Evolutionary conservation across 2,113 vertebrate species (phyloP).

Genomic region (Sorex araneus): DNA sequence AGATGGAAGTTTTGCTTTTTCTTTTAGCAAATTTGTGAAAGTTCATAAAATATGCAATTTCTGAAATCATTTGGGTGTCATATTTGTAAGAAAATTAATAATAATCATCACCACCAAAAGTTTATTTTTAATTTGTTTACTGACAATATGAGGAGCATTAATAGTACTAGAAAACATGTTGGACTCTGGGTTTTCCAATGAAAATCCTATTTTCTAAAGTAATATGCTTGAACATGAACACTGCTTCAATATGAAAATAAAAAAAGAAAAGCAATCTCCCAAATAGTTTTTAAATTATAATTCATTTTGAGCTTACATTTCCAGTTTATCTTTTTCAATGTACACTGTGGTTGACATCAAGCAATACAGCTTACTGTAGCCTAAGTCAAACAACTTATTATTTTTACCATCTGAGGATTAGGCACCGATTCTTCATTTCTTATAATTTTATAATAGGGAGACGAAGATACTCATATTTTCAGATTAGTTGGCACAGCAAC

Average conservation of each 20-base stretch:
- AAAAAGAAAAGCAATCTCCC: neutral
- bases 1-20: neutral
- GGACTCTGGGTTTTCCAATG: neutral
- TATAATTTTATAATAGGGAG: neutral
- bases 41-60: neutral
- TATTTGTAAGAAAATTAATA: neutral
- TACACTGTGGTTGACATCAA: neutral
- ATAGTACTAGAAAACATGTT: neutral
- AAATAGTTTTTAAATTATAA: slow-evolving; percentile 36
- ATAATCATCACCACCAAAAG: neutral
- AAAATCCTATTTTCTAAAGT: slow-evolving; percentile 5
- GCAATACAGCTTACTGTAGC: neutral
- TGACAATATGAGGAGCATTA: neutral
- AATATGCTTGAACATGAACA: neutral
- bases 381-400: slow-evolving; percentile 17
- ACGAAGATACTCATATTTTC: neutral
- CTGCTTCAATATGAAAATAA: neutral
- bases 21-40: neutral
- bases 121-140: neutral
- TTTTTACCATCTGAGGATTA: slow-evolving; percentile 27
- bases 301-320: slow-evolving; percentile 11
- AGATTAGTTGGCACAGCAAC: neutral
- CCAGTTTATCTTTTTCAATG: slow-evolving; percentile 16
- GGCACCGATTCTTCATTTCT: slow-evolving; percentile 17
- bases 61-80: neutral